Base-by-base conservation (phyloP, 2,113 vertebrate species). In the Geothlypis trichas region DNA sequence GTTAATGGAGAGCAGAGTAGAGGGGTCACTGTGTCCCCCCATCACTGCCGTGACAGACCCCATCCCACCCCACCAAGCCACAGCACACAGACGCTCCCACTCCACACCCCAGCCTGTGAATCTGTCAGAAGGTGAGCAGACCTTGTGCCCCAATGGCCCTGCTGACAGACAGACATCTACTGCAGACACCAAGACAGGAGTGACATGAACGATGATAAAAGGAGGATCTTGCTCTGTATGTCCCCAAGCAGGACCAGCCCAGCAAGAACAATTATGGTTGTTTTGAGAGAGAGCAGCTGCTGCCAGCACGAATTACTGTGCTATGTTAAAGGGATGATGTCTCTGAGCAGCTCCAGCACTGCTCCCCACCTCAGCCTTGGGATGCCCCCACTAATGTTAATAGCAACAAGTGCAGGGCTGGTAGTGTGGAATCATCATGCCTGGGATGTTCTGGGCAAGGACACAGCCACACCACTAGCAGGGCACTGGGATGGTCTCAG, bases 1-100 rank as follows among this genome's bases (percentile, higher is more conserved):
- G 13, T 42, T 15, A n/a, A 63, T 3, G 11, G 19, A 35, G 24
- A 20, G 22, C 69, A 73, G 23, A 51, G 24, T 51, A 16, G 51
- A 54, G 5, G 10, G 1, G 23, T 22, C 1, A 2, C 0, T 27
- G 59, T 13, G 20, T 44, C 13, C 33, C 26, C 15, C 22, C 1
- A 0, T 5, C 24, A 11, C 2, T 30, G 41, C 61, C 14, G 2
- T 1, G 1, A 77, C 4, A 71, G 33, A 76, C 14, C 20, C 52
- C 5, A 1, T 21, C 52, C 57, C n/a, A 9, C 28, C 44, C 49
- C 62, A 44, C n/a, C 42, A 31, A 52, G 11, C 17, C 44, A 67
- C 44, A 2, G 54, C 20, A 76, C 33, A 79, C 13, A 28, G 9
- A 24, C 5, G 16, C 21, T 76, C 33, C 35, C 23, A 14, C 37